A percentile compares a stretch with the other conserved stretches of the same genome.
Conservation (phyloP, 2,888 invertebrate species). For the Calameuta pallipes region DNA sequence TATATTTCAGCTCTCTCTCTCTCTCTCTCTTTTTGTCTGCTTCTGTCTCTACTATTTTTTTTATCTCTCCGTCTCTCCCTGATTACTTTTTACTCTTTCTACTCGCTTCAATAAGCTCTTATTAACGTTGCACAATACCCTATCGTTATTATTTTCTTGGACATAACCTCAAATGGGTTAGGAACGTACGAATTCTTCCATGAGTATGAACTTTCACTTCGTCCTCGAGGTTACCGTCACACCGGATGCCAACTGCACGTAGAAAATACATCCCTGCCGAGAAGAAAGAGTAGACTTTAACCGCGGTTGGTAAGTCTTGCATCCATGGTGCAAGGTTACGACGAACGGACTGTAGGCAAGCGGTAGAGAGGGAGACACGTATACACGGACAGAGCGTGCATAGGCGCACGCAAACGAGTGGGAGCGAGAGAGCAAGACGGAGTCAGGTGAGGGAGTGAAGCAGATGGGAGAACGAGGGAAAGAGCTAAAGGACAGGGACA, state of each 20-base stretch:
- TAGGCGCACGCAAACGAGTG: slow-evolving; percentile 1
- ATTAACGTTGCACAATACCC: not conserved
- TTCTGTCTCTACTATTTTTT: slow-evolving; percentile 16
- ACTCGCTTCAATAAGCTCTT: not conserved
- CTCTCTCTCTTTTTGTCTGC: slow-evolving; percentile 18
- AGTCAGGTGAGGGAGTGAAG: slow-evolving; percentile 6
- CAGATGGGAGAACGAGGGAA: slow-evolving; percentile 8
- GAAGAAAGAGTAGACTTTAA: not conserved
- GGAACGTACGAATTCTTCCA: not conserved
- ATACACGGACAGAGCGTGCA: slow-evolving; percentile 3
- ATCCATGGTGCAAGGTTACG: slow-evolving; percentile 43
- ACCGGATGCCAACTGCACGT: slow-evolving; percentile 3
- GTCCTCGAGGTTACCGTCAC: not conserved
- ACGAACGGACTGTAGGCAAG: slow-evolving; percentile 25
- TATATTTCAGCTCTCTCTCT: slow-evolving; percentile 23
- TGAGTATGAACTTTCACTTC: not conserved
- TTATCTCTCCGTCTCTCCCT: not conserved
- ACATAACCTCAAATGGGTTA: not conserved
- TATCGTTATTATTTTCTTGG: not conserved
- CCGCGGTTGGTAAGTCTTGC: slow-evolving; percentile 42
- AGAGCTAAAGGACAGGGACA: slow-evolving; percentile 8
- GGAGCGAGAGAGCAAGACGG: slow-evolving; percentile 21
- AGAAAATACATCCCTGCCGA: slow-evolving; percentile 8
- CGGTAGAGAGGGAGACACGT: slow-evolving; percentile 10
- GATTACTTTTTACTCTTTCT: not conserved